Base-by-base conservation (phyloP, 2,797 vertebrate species). In the Bradypus variegatus region DNA sequence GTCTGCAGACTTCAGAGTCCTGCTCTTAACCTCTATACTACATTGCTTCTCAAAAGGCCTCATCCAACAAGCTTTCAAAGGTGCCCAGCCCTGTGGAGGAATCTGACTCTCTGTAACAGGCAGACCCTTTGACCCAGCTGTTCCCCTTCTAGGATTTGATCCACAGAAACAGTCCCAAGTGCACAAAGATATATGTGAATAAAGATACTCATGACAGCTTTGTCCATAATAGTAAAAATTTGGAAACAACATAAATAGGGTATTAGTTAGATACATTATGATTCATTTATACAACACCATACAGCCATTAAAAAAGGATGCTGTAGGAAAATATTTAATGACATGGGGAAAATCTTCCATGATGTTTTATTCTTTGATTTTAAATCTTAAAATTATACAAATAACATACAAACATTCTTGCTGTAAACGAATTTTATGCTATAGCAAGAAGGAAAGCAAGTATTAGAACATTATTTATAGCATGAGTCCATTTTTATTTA, bases 331-430 rank as follows among this genome's bases (percentile, higher is more conserved):
- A 78, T 80, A 87, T 25, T 73, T 93, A 78, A 82, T 91, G 70
- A 85, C 70, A 82, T 38, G 5, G 31, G 65, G 19, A 62, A 91
- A 88, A 79, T 41, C 64, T 84, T 94, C 14, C 31, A 21, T 85
- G 50, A 72, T 69, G 38, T 79, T 84, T 86, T 78, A 70, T 88
- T 90, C 38, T 90, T 84, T 72, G 45, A 81, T 48, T 94, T 76
- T 31, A 88, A 58, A 73, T 19, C 73, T 90, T 78, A 73, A 82
- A 95, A 94, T 79, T 86, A 79, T 60, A 88, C 78, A 89, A 85
- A 78, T 65, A 92, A 84, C 23, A 12, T 93, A 88, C 18, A 82
- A 88, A 92, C 5, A 67, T 91, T 90, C 69, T 84, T 75, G 11
- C 60, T 81, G 55, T 75, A 93, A 87, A 89, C 69, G 65, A 91